Base-by-base conservation (phyloP, 1,140 invertebrate species). In the Polyergus mexicanus region DNA sequence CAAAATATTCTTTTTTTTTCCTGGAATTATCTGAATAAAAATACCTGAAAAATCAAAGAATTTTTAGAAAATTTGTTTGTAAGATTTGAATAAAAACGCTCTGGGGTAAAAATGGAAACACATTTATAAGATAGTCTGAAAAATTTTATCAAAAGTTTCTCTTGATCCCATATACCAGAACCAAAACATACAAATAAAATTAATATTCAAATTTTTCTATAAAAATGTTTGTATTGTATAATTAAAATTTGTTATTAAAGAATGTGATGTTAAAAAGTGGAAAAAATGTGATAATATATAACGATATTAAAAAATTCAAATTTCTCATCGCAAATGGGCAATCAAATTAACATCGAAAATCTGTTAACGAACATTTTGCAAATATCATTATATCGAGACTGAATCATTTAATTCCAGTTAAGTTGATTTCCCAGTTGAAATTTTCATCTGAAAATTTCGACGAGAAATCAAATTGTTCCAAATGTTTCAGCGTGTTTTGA, bases 391-490 rank as follows among this genome's bases (percentile, higher is more conserved):
- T 58, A n/a, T 44, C 38, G 38, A 38, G 25, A 76, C n/a, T 5
- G 44, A 25, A 44, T 63, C 35, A 77, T 51, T n/a, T 3, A n/a
- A 77, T 77, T 77, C 65, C 19, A 65, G 60, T 66, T 66, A 66
- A 66, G 44, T 32, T 51, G 56, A 80, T 85, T 68, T 85, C 62
- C 69, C 41, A 19, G 28, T 41, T 51, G 13, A 32, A 66, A 78
- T 66, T 78, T 78, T 28, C 10, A 65, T 76, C 8, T 60, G 22
- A 10, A 76, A 63, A 76, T 76, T 56, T 63, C 11, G 11, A 77
- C 19, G 25, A 62, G 25, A 62, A 76, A 65, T 16, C 3, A n/a
- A 47, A 66, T 68, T 78, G 41, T 66, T 78, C 6, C 3, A 66
- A 38, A 66, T 78, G 38, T 68, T 6, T 8, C 41, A 22, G 11